Conservation (phyloP, 2,113 vertebrate genomes). For the Eurypyga helias region DNA sequence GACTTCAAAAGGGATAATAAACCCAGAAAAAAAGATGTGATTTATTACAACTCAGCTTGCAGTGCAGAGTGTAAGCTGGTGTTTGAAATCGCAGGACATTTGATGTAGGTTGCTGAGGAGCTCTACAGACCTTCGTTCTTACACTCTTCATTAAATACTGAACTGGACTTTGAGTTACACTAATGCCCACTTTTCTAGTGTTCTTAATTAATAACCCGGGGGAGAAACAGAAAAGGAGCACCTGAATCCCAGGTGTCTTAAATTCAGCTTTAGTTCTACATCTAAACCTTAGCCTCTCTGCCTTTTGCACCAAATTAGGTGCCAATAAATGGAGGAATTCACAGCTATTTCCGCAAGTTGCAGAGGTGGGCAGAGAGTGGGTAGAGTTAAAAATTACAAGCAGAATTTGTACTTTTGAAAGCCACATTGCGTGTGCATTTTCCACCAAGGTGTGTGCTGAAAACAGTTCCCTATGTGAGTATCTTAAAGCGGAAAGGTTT, state of each 20-base stretch:
- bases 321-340: neutral
- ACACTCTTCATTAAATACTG: neutral
- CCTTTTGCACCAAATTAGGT: neutral
- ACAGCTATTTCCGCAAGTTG: neutral
- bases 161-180: neutral
- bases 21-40: neutral
- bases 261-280: neutral
- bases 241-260: neutral
- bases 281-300: neutral
- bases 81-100: neutral
- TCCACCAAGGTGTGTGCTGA: neutral
- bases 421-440: neutral
- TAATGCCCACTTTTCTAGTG: neutral
- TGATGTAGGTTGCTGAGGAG: neutral
- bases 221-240: neutral
- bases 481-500: neutral
- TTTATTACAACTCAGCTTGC: neutral
- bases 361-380: neutral
- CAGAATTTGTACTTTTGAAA: neutral
- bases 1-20: neutral
- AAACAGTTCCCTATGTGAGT: neutral
- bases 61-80: neutral
- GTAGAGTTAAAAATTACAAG: neutral
- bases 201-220: neutral
- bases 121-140: neutral